Evolutionary conservation across 2,888 invertebrate species (phyloP), one percentile per base, ranked within the genome.

Genomic region (Opisthograptis luteolata): DNA sequence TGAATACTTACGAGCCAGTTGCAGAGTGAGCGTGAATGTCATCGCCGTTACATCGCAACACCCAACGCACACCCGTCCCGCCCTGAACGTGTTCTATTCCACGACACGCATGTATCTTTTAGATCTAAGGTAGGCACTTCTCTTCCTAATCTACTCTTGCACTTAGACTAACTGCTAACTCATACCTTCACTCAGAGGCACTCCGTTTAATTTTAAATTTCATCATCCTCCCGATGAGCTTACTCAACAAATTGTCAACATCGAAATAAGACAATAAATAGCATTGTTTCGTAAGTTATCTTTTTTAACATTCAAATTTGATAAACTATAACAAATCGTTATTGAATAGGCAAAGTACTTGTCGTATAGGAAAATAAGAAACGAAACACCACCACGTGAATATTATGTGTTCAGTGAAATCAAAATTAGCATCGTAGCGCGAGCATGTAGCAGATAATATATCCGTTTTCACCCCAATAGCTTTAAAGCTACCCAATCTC

Each of bases 71-170:
- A 85, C 87, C 87, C 87, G 87, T 88, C 87, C 87, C 83, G 75
- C 80, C 80, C 79, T 73, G 65, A 81, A 84, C 84, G 85, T 88
- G 89, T 89, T 88, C 89, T 89, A 88, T 89, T 89, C 88, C 80
- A 89, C 89, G 88, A 88, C 87, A 82, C 82, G 68, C 71, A 67
- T 64, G 65, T 67, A 69, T 59, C 62, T 72, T 62, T 60, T 64
- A 69, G 53, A 65, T 61, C 59, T 70, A 65, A 74, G 73, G 69
- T 66, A 66, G 67, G 70, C 67, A 69, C 76, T 75, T 73, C 71
- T 80, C 68, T 78, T 79, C 75, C 70, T 74, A 66, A 66, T 65
- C 62, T 69, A 71, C 59, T 76, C 71, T 73, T 70, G 75, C 78
- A 81, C 75, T 51, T 67, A 70, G 68, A 62, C 65, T 73, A 74